These are phyloP conservation scores for Chrysoperla carnea DNA, from an alignment of 1,140 invertebrate genomes.

Conservation along the genomic window DNA sequence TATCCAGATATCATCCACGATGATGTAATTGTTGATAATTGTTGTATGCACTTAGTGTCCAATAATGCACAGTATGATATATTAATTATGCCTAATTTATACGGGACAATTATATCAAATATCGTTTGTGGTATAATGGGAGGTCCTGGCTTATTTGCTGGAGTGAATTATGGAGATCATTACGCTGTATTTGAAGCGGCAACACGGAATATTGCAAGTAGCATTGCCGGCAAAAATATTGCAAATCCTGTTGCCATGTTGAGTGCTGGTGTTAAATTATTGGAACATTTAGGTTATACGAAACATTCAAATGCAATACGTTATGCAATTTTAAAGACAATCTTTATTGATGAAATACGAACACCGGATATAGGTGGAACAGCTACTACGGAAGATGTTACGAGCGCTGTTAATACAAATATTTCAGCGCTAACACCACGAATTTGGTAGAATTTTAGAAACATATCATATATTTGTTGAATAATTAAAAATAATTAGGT, in stretches of 20 bases:
- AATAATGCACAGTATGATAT: conserved; percentile 57
- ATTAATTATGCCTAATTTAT: conserved; percentile 51
- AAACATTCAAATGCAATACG: background rate
- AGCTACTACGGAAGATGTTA: background rate
- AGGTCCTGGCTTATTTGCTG: conserved; percentile 43
- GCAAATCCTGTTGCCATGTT: conserved; percentile 4
- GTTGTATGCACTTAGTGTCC: conserved; percentile 39
- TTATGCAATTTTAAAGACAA: conserved; percentile 1
- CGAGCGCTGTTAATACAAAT: too few species aligned
- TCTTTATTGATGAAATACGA: conserved; percentile 1
- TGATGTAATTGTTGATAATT: conserved; percentile 47
- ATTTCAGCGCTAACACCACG: too few species aligned
- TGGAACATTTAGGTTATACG: background rate
- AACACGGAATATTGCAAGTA: background rate
- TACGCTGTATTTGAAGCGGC: conserved; percentile 19
- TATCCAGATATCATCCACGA: conserved; percentile 31
- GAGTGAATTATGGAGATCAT: conserved; percentile 43
- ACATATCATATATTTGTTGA: too few species aligned
- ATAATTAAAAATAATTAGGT: too few species aligned
- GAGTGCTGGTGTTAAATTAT: conserved; percentile 1
- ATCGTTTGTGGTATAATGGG: conserved; percentile 50
- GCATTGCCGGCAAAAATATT: background rate
- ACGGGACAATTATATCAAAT: conserved; percentile 52
- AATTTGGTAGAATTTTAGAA: too few species aligned
- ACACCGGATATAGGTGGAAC: conserved; percentile 5